phyloP scores from a whole-genome alignment of 2,113 vertebrate genomes.

The Verasper variegatus region DNA sequence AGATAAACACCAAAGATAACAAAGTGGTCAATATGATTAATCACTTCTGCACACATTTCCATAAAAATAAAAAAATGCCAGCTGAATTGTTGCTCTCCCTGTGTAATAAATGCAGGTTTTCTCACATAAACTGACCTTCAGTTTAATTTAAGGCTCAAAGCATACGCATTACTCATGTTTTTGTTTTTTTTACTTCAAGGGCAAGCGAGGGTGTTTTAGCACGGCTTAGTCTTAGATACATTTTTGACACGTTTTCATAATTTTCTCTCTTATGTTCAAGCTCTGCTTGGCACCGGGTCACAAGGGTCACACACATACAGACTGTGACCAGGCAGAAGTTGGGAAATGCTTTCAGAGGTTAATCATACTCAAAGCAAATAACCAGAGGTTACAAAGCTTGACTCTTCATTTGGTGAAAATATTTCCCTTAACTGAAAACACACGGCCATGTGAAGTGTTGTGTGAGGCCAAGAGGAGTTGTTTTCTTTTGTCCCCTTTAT shows the following conservation, averaged over 20 bases:
- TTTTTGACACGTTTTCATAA: constrained; percentile 2
- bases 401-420: not conserved
- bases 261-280: not conserved
- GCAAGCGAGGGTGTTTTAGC: not conserved
- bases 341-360: constrained; percentile 2
- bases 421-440: not conserved
- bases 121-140: not conserved
- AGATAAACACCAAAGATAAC: constrained; percentile 47
- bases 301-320: not conserved
- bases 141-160: not conserved
- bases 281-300: constrained; percentile 3
- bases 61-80: not conserved
- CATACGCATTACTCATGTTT: not conserved
- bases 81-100: not conserved
- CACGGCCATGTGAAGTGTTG: not conserved
- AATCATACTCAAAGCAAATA: constrained; percentile 5
- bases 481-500: not conserved
- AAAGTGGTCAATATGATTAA: constrained; percentile 17
- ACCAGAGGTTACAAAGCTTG: not conserved
- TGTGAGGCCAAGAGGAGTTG: no score
- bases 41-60: constrained; percentile 12
- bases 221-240: not conserved
- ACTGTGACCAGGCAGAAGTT: not conserved
- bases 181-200: not conserved
- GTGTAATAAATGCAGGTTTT: not conserved